A percentile compares a stretch with the other conserved stretches of the same genome.
Evolutionary conservation across 2,888 invertebrate genomes (phyloP).

Genomic region (Exephanes ischioxanthus): DNA sequence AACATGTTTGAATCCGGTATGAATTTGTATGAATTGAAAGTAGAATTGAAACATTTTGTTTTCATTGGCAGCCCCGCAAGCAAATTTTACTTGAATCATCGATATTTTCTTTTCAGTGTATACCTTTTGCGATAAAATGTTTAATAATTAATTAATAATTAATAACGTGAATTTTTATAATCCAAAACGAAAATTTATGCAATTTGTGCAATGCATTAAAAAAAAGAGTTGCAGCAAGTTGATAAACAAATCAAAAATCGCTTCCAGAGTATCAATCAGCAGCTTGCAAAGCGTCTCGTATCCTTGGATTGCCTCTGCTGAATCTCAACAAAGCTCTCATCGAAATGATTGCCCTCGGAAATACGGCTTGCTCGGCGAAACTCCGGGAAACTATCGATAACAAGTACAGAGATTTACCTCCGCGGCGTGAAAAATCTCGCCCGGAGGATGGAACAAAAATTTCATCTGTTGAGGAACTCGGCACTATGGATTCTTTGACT

Average conservation of each 20-base stretch:
- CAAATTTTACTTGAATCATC: no score
- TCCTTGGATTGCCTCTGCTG: constrained; percentile 74
- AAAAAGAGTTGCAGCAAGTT: neutral
- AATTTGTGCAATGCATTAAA: neutral
- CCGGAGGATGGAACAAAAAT: constrained; percentile 63
- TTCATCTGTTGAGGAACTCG: constrained; percentile 69
- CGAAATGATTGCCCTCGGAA: constrained; percentile 72
- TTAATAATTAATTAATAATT: no score
- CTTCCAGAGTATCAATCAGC: constrained; percentile 85
- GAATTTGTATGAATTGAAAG: no score
- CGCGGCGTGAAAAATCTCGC: constrained; percentile 38
- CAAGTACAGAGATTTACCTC: constrained; percentile 71
- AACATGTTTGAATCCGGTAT: no score
- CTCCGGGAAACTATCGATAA: constrained; percentile 74
- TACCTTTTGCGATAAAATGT: no score
- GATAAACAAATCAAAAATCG: neutral
- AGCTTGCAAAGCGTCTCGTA: constrained; percentile 85
- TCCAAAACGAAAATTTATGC: neutral
- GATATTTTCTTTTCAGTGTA: no score
- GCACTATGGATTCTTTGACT: constrained; percentile 71
- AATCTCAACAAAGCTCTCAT: constrained; percentile 74
- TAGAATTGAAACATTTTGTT: no score
- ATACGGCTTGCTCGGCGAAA: constrained; percentile 67
- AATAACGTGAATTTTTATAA: no score
- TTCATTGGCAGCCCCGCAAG: no score